Conservation (phyloP, 2,797 vertebrate genomes). For the Numenius phaeopus region DNA sequence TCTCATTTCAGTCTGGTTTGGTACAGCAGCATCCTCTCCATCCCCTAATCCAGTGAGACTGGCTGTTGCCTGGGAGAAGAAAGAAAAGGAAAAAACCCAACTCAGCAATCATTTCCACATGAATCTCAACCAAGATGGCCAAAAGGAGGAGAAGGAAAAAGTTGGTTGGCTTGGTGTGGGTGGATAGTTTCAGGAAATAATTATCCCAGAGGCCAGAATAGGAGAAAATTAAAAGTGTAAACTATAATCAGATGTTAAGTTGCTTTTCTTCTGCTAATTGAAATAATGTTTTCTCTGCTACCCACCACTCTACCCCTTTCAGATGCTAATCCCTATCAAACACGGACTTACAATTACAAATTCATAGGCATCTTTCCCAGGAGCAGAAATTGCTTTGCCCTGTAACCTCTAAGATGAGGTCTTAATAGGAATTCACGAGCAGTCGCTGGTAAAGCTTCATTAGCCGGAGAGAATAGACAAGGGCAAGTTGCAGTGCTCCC, state of each 20-base stretch:
- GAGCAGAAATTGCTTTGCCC: conserved; percentile 79
- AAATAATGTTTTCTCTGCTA: conserved; percentile 73
- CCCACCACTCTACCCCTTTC: conserved; percentile 67
- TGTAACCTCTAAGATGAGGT: conserved; percentile 79
- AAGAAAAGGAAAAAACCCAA: neutral
- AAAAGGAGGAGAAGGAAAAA: neutral
- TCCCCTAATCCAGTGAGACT: neutral
- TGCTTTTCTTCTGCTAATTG: conserved; percentile 72
- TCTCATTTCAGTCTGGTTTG: neutral
- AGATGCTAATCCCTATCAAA: conserved; percentile 80
- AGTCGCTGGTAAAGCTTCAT: conserved; percentile 77
- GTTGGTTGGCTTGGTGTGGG: neutral
- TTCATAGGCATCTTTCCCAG: conserved; percentile 80
- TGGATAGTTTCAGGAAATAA: conserved; percentile 31
- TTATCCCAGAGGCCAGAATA: conserved; percentile 1
- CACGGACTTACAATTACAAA: conserved; percentile 76
- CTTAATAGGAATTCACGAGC: conserved; percentile 77
- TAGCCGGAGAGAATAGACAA: conserved; percentile 76
- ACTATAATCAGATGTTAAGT: conserved; percentile 59
- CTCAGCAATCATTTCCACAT: neutral
- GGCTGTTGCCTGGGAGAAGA: neutral
- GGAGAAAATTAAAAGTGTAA: conserved; percentile 57
- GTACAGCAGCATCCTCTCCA: neutral
- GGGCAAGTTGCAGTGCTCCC: conserved; percentile 70
- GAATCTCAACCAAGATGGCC: neutral